Evolutionary conservation across 2,113 vertebrate species (phyloP), one percentile per base, ranked within the genome.

Genomic region (Cisticola juncidis): DNA sequence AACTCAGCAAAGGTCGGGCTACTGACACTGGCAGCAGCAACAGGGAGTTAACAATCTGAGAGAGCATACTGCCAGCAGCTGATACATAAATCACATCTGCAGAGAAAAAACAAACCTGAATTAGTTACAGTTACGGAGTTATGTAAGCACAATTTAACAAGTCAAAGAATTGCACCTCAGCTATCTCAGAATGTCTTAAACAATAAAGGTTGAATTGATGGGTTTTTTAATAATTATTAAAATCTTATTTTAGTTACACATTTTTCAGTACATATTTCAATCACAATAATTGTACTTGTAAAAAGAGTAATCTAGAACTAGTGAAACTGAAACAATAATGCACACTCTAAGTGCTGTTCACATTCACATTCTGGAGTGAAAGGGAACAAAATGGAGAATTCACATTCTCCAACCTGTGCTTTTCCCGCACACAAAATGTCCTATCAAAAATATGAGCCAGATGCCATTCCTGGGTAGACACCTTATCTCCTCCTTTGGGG

Each of bases 21-120:
- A 99, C 99, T 3, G 99, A 99, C 69, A 99, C 99, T 0, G 99
- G 99, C 54, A 99, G 98, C 68, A 99, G 96, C 88, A 99, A 96
- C 33, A 99, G 71, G 0, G 99, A 99, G 95, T 99, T 99, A 87
- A 99, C 95, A 70, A 99, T 99, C 95, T 99, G 99, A 83, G 99
- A 99, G 44, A 99, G 98, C 99, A 99, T 99, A 86, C 99, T 99
- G 87, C 99, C 99, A 12, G 99, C 99, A 20, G 99, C 99, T 4
- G 99, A 99, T 36, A 99, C 99, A 61, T 99, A 99, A 95, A 99
- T 98, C 76, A 99, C 99, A 97, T 98, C 99, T 99, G 97, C 44
- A 86, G 85, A 73, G 42, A 26, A 20, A 83, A 96, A 81, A 83
- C 69, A 91, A 42, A 9, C 66, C 53, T 68, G 22, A 58, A 48